Conservation (phyloP, 2,888 invertebrate genomes). For the Campoplex capitator region DNA sequence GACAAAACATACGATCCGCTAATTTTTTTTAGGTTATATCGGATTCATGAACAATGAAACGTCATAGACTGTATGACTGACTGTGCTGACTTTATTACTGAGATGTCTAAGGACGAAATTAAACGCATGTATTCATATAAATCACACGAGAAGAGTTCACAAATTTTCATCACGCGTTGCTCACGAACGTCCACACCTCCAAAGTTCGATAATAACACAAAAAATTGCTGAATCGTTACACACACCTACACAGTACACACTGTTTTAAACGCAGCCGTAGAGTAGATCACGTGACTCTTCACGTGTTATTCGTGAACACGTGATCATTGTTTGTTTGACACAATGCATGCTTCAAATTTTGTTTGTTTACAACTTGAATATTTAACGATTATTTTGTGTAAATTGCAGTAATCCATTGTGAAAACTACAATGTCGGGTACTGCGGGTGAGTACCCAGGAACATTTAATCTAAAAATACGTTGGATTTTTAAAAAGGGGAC, state of each 20-base stretch:
- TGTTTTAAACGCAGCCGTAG: not conserved
- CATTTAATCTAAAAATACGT: not conserved
- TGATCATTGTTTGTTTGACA: constrained; percentile 16
- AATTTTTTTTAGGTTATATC: constrained; percentile 11
- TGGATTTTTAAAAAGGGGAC: not conserved
- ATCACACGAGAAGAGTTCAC: constrained; percentile 24
- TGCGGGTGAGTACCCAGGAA: constrained; percentile 39
- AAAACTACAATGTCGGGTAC: constrained; percentile 42
- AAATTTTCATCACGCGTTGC: constrained; percentile 11
- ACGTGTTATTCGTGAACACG: not conserved
- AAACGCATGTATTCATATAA: constrained; percentile 6
- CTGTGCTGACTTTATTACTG: constrained; percentile 7
- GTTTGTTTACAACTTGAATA: constrained; percentile 10
- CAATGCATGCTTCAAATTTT: not conserved
- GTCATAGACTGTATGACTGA: not conserved
- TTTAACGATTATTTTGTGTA: constrained; percentile 6
- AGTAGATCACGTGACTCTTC: not conserved
- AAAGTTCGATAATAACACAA: not conserved
- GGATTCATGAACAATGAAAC: not conserved
- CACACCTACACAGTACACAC: not conserved
- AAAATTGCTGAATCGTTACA: not conserved
- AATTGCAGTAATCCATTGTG: not conserved
- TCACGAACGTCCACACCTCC: not conserved
- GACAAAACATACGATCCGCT: not conserved
- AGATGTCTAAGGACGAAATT: constrained; percentile 18